phyloP scores from a whole-genome alignment of 2,113 vertebrate genomes.

The Nettapus auritus region DNA sequence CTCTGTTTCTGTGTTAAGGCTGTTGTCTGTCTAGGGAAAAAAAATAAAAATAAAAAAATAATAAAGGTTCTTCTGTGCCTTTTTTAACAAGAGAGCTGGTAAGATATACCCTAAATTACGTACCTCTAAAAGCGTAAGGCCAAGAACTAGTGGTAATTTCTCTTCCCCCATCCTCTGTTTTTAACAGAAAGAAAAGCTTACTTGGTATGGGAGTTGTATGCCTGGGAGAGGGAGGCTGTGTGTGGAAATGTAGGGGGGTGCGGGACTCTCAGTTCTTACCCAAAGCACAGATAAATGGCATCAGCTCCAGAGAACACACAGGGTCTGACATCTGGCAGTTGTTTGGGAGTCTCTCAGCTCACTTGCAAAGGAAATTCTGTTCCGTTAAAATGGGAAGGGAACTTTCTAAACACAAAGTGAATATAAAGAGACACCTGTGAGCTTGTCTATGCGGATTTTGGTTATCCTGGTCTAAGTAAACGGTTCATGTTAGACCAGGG shows the following conservation, averaged over 20 bases:
- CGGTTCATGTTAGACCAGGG: not conserved
- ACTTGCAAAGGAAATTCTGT: not conserved
- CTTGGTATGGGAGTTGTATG: not conserved
- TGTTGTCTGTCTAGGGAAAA: not conserved
- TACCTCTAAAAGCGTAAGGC: not conserved
- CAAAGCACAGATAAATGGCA: not conserved
- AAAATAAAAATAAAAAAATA: not conserved
- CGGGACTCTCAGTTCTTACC: not conserved
- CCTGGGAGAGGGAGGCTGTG: not conserved
- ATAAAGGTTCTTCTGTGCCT: not conserved
- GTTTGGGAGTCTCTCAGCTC: not conserved
- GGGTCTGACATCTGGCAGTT: not conserved
- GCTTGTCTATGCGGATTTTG: not conserved
- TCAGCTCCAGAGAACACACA: not conserved
- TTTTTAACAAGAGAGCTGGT: not conserved
- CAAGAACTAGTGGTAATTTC: not conserved
- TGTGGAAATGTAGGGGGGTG: not conserved
- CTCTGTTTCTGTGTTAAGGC: not conserved
- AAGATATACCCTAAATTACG: not conserved
- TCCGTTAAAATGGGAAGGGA: not conserved
- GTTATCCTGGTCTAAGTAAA: not conserved
- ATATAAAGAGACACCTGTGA: not conserved
- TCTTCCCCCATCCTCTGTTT: not conserved
- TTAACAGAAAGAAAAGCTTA: not conserved
- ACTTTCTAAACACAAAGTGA: not conserved